A percentile compares a stretch with the other conserved stretches of the same genome.
phyloP scores from a whole-genome alignment of 2,888 invertebrate species.

The Aspidiotus destructor region DNA sequence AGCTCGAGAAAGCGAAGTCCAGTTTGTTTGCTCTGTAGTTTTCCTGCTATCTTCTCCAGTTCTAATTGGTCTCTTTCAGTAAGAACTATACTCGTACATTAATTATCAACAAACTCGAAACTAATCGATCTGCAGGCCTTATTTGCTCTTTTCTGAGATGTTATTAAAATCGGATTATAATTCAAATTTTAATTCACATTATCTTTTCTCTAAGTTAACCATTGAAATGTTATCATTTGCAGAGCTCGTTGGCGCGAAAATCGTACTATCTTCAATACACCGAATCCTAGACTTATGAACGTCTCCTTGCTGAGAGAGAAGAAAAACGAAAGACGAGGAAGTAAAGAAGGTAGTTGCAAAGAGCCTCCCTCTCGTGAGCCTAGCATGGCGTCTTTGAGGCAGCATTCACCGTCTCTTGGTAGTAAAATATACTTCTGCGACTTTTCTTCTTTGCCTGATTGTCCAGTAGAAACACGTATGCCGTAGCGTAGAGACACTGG shows the following conservation, averaged over 20 bases:
- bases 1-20: too few species aligned
- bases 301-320: slow-evolving; percentile 72
- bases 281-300: slow-evolving; percentile 87
- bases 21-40: too few species aligned
- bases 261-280: slow-evolving; percentile 86
- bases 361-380: slow-evolving; percentile 73
- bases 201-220: too few species aligned
- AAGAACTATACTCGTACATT: too few species aligned
- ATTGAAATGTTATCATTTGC: slow-evolving; percentile 40
- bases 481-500: too few species aligned
- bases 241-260: slow-evolving; percentile 88
- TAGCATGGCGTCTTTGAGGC: slow-evolving; percentile 72
- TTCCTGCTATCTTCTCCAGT: too few species aligned
- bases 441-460: neutral
- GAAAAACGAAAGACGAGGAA: slow-evolving; percentile 69
- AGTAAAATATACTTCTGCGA: slow-evolving; percentile 16
- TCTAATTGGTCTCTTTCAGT: too few species aligned
- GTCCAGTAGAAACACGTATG: neutral
- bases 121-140: too few species aligned
- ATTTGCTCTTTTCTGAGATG: too few species aligned
- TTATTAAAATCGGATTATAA: too few species aligned
- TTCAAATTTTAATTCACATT: too few species aligned
- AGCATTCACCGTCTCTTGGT: slow-evolving; percentile 57
- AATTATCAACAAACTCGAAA: too few species aligned
- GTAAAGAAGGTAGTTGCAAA: slow-evolving; percentile 54